These are phyloP conservation scores for Solenopsis fugax DNA, from an alignment of 1,140 invertebrate genomes.

Conservation along the genomic window DNA sequence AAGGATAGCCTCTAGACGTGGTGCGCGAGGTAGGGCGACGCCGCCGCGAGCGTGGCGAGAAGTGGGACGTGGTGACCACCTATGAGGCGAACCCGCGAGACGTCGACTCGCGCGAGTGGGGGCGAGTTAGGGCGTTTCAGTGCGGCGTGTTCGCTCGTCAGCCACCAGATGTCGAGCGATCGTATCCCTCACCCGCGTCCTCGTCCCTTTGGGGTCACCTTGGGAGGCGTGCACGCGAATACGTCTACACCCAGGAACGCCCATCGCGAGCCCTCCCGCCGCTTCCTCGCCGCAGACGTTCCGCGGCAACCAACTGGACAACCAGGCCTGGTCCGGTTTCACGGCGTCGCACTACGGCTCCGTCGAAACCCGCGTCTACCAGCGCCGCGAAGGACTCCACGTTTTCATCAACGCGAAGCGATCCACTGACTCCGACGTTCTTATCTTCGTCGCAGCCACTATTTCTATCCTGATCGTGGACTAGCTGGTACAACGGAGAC, in stretches of 20 bases:
- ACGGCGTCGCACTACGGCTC: constrained; percentile 79
- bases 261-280: constrained; percentile 82
- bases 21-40: constrained; percentile 34
- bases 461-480: constrained; percentile 13
- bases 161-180: constrained; percentile 69
- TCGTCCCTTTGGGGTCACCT: constrained; percentile 47
- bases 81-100: constrained; percentile 41
- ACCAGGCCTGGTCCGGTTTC: constrained; percentile 78
- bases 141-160: constrained; percentile 47
- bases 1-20: background rate
- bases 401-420: constrained; percentile 46
- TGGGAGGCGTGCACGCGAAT: constrained; percentile 63
- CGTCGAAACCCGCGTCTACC: constrained; percentile 79
- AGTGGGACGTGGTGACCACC: constrained; percentile 32
- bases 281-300: constrained; percentile 83
- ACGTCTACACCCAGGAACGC: constrained; percentile 81
- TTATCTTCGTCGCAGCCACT: constrained; percentile 24
- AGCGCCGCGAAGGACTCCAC: constrained; percentile 70
- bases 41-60: background rate
- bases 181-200: constrained; percentile 49
- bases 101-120: constrained; percentile 9
- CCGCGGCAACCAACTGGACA: constrained; percentile 86
- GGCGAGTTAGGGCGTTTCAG: constrained; percentile 56
- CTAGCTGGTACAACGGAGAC: background rate
- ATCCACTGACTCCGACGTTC: constrained; percentile 11